These are phyloP conservation scores for Axis porcinus DNA, from an alignment of 2,113 vertebrate species.

Conservation along the genomic window DNA sequence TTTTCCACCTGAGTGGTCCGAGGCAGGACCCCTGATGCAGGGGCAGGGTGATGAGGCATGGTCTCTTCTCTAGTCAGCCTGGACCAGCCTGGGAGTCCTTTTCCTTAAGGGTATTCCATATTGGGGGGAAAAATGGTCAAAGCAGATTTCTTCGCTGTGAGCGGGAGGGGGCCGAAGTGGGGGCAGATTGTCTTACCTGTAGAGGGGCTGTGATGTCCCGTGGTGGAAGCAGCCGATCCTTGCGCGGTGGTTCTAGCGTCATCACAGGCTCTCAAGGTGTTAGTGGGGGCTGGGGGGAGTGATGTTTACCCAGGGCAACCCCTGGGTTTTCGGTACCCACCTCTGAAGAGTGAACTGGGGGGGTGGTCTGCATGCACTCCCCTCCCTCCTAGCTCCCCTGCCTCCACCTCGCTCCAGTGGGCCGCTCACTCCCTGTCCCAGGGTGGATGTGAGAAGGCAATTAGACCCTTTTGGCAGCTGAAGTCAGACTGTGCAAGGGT, in stretches of 20 bases:
- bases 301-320: accelerated
- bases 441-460: not conserved
- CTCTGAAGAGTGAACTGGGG: not conserved
- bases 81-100: not conserved
- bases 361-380: not conserved
- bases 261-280: no score
- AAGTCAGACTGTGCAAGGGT: not conserved
- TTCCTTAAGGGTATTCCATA: not conserved
- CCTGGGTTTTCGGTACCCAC: not conserved
- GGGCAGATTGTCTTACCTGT: not conserved
- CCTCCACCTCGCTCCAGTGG: not conserved
- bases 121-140: not conserved
- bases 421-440: not conserved
- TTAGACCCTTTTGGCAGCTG: accelerated
- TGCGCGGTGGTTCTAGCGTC: not conserved
- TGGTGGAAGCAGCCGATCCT: not conserved
- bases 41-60: not conserved
- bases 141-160: not conserved
- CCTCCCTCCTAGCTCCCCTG: not conserved
- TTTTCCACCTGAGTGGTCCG: not conserved
- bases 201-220: not conserved
- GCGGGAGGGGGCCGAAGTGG: not conserved
- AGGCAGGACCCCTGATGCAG: not conserved
- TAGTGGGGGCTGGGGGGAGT: accelerated
- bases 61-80: not conserved